Base-by-base conservation (phyloP, 2,797 vertebrate genomes). In the Erpetoichthys calabaricus region DNA sequence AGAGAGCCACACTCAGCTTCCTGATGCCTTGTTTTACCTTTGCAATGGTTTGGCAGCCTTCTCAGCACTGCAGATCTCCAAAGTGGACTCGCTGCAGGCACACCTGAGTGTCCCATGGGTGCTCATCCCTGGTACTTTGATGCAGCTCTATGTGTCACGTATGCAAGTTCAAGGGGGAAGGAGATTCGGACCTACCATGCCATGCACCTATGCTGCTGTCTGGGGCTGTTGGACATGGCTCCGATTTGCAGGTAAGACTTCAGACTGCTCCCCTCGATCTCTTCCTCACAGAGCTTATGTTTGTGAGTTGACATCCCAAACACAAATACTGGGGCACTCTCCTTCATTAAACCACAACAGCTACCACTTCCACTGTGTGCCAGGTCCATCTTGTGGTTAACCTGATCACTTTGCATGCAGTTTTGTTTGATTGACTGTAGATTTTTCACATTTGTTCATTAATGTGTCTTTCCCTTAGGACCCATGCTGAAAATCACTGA, bases 1-100 rank as follows among this genome's bases (percentile, higher is more conserved):
- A 25, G 45, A 57, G 43, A 58, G 54, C 47, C 45, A 55, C 8
- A 45, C 60, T n/a, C 63, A 64, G 47, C 63, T 67, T 42, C 60
- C 65, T n/a, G 65, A 67, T 25, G 46, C 60, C 56, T 58, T 64
- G 3, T 67, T 67, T 63, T 67, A 59, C 60, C 56, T 67, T 42
- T 67, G 60, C 57, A 67, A 67, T 45, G 65, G 65, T 4, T 58
- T 67, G 25, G 63, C 65, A 25, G 63, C 65, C 4, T 55, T 64
- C 45, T 59, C 65, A 6, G 64, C 64, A 10, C 8, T 66, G 41
- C 59, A 60, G 42, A 10, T 53, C 43, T 43, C 57, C 45, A 10
- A n/a, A 6, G 1, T 9, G 42, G 61, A 47, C 43, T 42, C n/a
- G 45, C 41, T 44, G 7, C 56, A 51, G 7, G 41, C 43, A 25